Base-by-base conservation (phyloP, 1,140 invertebrate species). In the Monomorium pharaonis region DNA sequence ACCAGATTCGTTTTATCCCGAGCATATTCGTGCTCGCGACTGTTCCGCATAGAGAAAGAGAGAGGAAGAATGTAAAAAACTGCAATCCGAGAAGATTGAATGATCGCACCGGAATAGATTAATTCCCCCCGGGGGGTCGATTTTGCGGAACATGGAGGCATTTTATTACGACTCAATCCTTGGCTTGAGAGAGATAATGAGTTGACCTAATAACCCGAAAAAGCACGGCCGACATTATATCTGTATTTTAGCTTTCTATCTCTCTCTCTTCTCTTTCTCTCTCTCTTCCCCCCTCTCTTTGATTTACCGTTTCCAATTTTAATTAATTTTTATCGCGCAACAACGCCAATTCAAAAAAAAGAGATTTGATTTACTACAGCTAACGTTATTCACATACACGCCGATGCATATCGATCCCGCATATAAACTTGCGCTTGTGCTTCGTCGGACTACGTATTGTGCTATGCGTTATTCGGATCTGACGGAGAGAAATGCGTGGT, bases 1-100 rank as follows among this genome's bases (percentile, higher is more conserved):
- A 65, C 86, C 80, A 89, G 77, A 87, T 90, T 90, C 89, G 81
- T 89, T 90, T 85, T 86, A 63, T 21, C 30, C 54, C 69, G 72
- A 76, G 47, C 85, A 86, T 60, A 83, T 74, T 75, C 60, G 72
- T 60, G 83, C 33, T n/a, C n/a, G 76, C 37, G 76, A 58, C 54
- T 88, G 49, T 74, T 81, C 54, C 47, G 24, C n/a, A 27, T 67
- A 49, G 69, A 18, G 14, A 18, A 18, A 58, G 14, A 75, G 4
- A 37, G 49, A 37, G n/a, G 12, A 30, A 70, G 30, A 63, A 83
- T 72, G 67, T 83, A 83, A 83, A 83, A 89, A 78, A 74, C 47
- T 54, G 67, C 80, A 84, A 87, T 85, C 54, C 72, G 85, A 56
- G 60, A 70, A 75, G 85, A 87, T 87, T 78, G 88, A 86, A 83